A percentile compares a stretch with the other conserved stretches of the same genome.
These are phyloP conservation scores for Prenolepis imparis DNA, from an alignment of 2,888 invertebrate genomes.

Conservation along the genomic window DNA sequence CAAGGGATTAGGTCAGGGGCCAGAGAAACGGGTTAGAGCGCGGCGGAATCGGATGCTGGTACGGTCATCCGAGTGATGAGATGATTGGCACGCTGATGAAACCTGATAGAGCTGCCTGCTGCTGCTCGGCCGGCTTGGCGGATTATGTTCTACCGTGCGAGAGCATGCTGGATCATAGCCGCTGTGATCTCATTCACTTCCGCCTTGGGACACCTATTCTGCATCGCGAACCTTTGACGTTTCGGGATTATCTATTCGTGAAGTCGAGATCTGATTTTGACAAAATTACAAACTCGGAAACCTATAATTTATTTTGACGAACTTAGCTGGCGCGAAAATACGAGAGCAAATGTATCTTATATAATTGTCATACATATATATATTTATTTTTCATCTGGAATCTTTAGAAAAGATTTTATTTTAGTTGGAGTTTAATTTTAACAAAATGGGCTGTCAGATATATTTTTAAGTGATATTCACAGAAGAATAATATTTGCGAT, in stretches of 20 bases:
- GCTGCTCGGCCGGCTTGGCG: constrained; percentile 73
- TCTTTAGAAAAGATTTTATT: not conserved
- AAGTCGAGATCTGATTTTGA: not conserved
- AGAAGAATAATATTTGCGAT: not conserved
- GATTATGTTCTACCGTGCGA: constrained; percentile 69
- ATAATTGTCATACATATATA: not conserved
- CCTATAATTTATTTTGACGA: constrained; percentile 19
- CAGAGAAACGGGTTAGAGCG: constrained; percentile 76
- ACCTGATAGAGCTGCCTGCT: constrained; percentile 82
- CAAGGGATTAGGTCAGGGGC: constrained; percentile 79
- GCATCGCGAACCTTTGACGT: not conserved
- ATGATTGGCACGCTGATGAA: constrained; percentile 85
- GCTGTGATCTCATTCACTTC: constrained; percentile 78
- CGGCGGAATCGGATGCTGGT: constrained; percentile 62
- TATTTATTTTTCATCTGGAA: not conserved
- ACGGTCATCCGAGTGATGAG: constrained; percentile 81
- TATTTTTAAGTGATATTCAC: not conserved
- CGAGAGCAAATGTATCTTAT: not conserved
- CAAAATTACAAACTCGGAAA: not conserved
- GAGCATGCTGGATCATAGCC: constrained; percentile 66
- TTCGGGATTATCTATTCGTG: not conserved
- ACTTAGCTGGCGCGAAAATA: not conserved
- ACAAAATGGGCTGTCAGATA: not conserved
- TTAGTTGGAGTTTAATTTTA: not conserved
- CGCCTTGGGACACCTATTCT: constrained; percentile 57